Base-by-base conservation (phyloP, 2,888 invertebrate genomes). In the Scaptomyza parva region DNA sequence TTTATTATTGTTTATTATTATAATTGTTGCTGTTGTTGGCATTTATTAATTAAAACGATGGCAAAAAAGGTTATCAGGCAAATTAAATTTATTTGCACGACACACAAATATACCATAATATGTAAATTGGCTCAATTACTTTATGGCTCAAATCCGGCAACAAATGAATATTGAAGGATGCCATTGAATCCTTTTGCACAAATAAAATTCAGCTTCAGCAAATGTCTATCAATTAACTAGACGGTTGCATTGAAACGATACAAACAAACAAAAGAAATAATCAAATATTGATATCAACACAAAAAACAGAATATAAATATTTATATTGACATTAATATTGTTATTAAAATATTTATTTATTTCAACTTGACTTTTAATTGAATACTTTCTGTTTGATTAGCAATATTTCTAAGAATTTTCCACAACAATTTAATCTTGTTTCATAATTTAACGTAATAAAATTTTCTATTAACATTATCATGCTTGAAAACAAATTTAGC, bases 11-110 rank as follows among this genome's bases (percentile, higher is more conserved):
- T 30, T 30, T 30, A 30, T 30, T 30, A 20, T 47, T 18, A 20
- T 20, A 57, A 28, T 41, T 39, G 28, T 47, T 68, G 12, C 44
- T 59, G 76, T 35, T 48, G 50, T 41, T 71, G 70, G 50, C 50
- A 76, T 86, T 82, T 87, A 85, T 85, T 78, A 88, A 85, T 85
- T 85, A 76, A 80, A 80, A 50, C 48, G 57, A 65, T 64, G 63
- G 18, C 28, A 65, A 70, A 69, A 74, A 74, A 57, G 74, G 69
- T 58, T 65, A 59, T 53, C 28, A 47, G 41, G 41, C 54, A 40
- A 61, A 53, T 70, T 47, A 54, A 48, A 64, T 70, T 47, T 44
- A 55, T 65, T 59, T 73, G 37, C 44, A 40, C 26, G 24, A 14
- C 60, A 22, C 69, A 67, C 35, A 67, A 48, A 63, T 43, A 24